Percentiles rank a stretch among this genome's conserved stretches.
phyloP scores from a whole-genome alignment of 1,140 invertebrate genomes.

The Macrotrachela quadricornifera region DNA sequence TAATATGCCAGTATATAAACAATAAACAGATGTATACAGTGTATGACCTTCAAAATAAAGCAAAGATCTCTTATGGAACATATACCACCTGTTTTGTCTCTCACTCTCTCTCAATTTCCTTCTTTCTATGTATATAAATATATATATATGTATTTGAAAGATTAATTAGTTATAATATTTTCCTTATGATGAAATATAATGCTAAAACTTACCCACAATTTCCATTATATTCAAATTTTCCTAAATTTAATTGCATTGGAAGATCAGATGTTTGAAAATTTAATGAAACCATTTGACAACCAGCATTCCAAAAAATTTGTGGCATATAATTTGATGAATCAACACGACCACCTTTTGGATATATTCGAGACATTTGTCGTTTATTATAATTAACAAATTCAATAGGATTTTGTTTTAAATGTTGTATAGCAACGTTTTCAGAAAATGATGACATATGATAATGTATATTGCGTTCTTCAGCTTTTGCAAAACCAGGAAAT shows the following conservation, averaged over 20 bases:
- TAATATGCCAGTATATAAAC: background rate
- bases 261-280: constrained; percentile 98
- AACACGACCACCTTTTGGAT: constrained; percentile 88
- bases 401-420: constrained; percentile 77
- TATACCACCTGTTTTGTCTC: too few relatives aligned
- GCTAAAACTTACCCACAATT: constrained; percentile 73
- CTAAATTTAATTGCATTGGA: constrained; percentile 98
- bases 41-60: background rate
- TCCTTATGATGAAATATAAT: too few relatives aligned
- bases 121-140: too few relatives aligned
- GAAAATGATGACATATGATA: constrained; percentile 98
- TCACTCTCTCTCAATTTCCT: too few relatives aligned
- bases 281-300: constrained; percentile 98
- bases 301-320: constrained; percentile 98
- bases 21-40: background rate
- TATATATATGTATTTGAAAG: background rate
- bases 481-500: constrained; percentile 88
- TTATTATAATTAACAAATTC: constrained; percentile 99
- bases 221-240: constrained; percentile 98
- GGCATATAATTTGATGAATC: constrained; percentile 99
- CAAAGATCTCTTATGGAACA: background rate
- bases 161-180: background rate
- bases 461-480: constrained; percentile 81
- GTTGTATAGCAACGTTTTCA: constrained; percentile 77
- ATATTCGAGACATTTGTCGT: constrained; percentile 85